Evolutionary conservation across 2,113 vertebrate species (phyloP).

Genomic region (Thinocorus orbignyianus): DNA sequence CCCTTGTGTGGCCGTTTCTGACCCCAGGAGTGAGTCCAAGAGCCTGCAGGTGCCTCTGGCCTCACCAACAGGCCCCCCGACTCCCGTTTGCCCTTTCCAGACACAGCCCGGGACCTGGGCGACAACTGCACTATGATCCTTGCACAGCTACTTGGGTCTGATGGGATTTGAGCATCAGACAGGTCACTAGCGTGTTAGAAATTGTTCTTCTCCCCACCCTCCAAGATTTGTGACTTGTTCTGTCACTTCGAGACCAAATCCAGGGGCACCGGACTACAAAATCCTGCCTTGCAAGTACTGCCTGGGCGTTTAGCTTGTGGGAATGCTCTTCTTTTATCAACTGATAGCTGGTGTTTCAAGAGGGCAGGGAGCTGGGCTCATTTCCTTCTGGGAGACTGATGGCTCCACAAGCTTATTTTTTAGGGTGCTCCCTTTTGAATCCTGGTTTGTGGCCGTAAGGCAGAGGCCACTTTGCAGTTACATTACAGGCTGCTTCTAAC

Average conservation of each 20-base stretch:
- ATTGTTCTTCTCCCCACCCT: not conserved
- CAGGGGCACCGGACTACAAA: not conserved
- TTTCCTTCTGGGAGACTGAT: not conserved
- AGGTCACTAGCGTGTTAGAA: not conserved
- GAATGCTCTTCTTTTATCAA: not conserved
- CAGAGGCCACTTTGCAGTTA: not conserved
- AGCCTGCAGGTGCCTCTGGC: not conserved
- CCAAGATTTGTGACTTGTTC: not conserved
- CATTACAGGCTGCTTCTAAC: not conserved
- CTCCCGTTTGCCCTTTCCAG: not conserved
- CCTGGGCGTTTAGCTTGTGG: not conserved
- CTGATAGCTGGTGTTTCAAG: not conserved
- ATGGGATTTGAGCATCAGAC: not conserved
- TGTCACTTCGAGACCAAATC: not conserved
- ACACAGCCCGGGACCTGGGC: not conserved
- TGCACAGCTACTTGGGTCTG: not conserved
- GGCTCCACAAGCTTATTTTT: not conserved
- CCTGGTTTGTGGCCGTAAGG: not conserved
- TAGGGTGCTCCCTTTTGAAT: not conserved
- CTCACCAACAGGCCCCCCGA: not conserved
- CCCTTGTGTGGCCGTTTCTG: not conserved
- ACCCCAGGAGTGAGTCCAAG: not conserved
- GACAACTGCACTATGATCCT: not conserved
- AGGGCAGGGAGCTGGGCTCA: not conserved
- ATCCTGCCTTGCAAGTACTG: slow-evolving; percentile 16